Base-by-base conservation (phyloP, 1,140 invertebrate species). In the Drosophila setifemur region DNA sequence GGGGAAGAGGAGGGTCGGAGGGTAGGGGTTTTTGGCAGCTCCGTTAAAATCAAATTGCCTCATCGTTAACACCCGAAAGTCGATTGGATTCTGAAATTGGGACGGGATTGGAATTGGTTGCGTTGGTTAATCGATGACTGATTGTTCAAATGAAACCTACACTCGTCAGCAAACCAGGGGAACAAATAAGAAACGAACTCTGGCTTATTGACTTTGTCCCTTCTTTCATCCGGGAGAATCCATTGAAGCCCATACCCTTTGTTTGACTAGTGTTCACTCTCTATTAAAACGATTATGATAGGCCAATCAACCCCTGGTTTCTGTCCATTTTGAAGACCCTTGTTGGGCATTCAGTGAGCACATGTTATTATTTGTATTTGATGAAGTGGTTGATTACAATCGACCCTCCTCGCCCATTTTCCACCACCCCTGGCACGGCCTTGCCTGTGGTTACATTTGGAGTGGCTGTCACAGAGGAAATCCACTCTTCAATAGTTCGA, bases 281-380 rank as follows among this genome's bases (percentile, higher is more conserved):
- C 31, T 40, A 48, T 29, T 66, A 42, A 42, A 74, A 64, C 50
- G 37, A 53, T 39, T 73, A 52, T 61, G 57, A 70, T 70, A 55
- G 54, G 57, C 26, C 57, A 77, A 71, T 82, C 81, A 73, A 78
- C 64, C 63, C 76, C 73, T 55, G 40, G 40, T 31, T 43, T 16
- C 12, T 11, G 12, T 42, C 8, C 31, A 16, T 28, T 55, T 45
- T 26, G 29, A 31, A 14, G 33, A 14, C 25, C 16, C 49, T 72
- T 53, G 39, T 53, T 33, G 25, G 11, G 25, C 37, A 29, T 31
- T 61, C 16, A 28, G 18, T 26, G 53, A 37, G 71, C 76, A 82
- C 58, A 81, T 81, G 76, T 72, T 66, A 57, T 82, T 78, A 83
- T 70, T 73, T 78, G 58, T 31, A 61, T 48, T 43, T 50, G 66